Conservation (phyloP, 2,797 vertebrate species). For the Xiphophorus birchmanni region DNA sequence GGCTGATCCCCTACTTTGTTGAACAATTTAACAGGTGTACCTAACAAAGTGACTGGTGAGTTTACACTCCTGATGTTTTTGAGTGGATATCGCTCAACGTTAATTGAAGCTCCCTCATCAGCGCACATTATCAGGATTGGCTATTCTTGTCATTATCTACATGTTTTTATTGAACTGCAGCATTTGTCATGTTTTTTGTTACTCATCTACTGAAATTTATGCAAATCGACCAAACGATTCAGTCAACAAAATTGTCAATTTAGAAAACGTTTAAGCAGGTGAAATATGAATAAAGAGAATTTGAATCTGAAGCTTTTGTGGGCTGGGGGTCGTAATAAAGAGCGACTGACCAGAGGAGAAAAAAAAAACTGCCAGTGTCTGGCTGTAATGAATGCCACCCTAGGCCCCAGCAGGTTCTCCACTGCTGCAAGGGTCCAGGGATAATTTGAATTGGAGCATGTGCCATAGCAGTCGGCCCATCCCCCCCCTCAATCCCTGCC, state of each 20-base stretch:
- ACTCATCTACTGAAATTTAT: slow-evolving; percentile 28
- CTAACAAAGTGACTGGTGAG: background rate
- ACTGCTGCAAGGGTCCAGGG: slow-evolving; percentile 76
- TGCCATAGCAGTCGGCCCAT: slow-evolving; percentile 80
- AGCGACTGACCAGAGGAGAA: slow-evolving; percentile 43
- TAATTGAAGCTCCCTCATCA: background rate
- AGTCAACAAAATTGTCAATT: slow-evolving; percentile 20
- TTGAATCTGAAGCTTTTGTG: slow-evolving; percentile 16
- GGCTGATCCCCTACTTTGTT: background rate
- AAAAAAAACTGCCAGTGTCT: slow-evolving; percentile 68
- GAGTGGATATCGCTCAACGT: background rate
- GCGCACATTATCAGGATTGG: background rate
- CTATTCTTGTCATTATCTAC: slow-evolving; percentile 19
- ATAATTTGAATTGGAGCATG: slow-evolving; percentile 82
- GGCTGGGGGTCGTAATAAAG: slow-evolving; percentile 51
- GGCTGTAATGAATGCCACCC: slow-evolving; percentile 77
- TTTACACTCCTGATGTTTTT: background rate
- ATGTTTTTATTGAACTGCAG: slow-evolving; percentile 41
- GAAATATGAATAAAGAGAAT: slow-evolving; percentile 19
- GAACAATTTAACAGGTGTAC: background rate
- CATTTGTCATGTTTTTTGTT: slow-evolving; percentile 17
- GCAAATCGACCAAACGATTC: slow-evolving; percentile 11
- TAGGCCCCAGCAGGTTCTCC: slow-evolving; percentile 77
- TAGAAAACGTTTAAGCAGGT: slow-evolving; percentile 20
- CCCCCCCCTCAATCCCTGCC: slow-evolving; percentile 73